Percentiles rank a stretch among this genome's conserved stretches.
phyloP scores from a whole-genome alignment of 2,888 invertebrate species.

The Trilocha varians region DNA sequence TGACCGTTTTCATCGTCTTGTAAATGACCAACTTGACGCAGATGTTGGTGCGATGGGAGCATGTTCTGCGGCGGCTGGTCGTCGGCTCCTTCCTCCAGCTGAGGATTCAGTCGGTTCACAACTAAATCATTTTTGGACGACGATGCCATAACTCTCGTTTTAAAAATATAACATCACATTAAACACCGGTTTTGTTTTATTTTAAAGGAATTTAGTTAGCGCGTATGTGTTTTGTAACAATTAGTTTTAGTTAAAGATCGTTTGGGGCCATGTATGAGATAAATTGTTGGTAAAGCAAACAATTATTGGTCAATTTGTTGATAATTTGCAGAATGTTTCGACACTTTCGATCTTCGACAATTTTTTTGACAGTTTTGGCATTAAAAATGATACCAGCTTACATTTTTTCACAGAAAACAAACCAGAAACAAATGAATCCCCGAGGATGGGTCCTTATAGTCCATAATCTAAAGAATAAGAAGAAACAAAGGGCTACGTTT shows the following conservation, averaged over 20 bases:
- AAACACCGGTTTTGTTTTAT: constrained; percentile 7
- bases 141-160: constrained; percentile 48
- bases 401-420: no score
- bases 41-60: constrained; percentile 64
- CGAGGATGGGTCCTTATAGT: no score
- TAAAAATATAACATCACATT: constrained; percentile 34
- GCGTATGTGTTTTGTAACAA: no score
- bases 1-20: constrained; percentile 49
- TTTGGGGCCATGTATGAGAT: not conserved
- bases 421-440: no score
- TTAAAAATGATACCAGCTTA: not conserved
- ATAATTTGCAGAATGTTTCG: constrained; percentile 6
- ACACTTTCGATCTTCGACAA: constrained; percentile 4
- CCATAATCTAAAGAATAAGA: no score
- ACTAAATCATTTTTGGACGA: constrained; percentile 54
- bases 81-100: constrained; percentile 50
- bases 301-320: constrained; percentile 6
- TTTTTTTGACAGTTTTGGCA: constrained; percentile 2
- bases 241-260: not conserved
- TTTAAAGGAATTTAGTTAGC: not conserved
- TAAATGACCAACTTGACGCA: constrained; percentile 36
- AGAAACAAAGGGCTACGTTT: no score
- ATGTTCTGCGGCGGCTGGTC: constrained; percentile 67
- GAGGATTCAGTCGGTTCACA: constrained; percentile 48
- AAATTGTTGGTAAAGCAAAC: not conserved